Evolutionary conservation across 2,113 vertebrate species (phyloP).

Genomic region (Mormyrus lacerda): DNA sequence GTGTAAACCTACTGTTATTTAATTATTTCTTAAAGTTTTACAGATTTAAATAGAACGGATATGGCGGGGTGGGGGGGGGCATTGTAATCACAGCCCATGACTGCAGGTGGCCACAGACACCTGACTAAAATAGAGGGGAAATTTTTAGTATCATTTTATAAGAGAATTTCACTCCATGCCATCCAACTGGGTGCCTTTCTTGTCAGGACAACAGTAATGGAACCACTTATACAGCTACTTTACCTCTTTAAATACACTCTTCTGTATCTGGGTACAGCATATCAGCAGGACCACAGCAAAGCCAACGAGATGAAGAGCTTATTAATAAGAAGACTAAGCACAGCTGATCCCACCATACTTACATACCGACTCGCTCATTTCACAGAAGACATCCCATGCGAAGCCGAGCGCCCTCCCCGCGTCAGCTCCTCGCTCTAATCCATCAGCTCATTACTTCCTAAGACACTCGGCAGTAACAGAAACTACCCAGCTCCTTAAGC

Average conservation of each 20-base stretch:
- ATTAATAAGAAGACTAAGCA: background rate
- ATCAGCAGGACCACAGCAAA: background rate
- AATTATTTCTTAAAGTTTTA: background rate
- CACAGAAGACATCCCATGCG: background rate
- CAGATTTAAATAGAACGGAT: background rate
- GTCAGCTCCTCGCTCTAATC: background rate
- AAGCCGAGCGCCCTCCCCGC: background rate
- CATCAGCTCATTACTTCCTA: background rate
- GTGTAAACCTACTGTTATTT: background rate
- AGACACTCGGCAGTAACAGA: background rate
- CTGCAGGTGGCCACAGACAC: background rate
- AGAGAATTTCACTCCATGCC: background rate
- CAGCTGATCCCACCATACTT: background rate
- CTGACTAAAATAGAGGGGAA: background rate
- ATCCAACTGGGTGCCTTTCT: background rate
- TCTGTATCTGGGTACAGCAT: background rate
- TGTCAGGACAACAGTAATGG: background rate
- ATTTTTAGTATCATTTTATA: background rate
- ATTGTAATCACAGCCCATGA: background rate
- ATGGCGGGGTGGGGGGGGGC: background rate
- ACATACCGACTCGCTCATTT: background rate
- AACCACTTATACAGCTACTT: background rate
- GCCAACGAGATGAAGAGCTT: background rate
- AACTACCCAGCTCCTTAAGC: background rate
- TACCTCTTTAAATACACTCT: background rate